A percentile compares a stretch with the other conserved stretches of the same genome.
Evolutionary conservation across 92 coral and sea anemone species (phyloP).

Genomic region (Palythoa heliodiscus): DNA sequence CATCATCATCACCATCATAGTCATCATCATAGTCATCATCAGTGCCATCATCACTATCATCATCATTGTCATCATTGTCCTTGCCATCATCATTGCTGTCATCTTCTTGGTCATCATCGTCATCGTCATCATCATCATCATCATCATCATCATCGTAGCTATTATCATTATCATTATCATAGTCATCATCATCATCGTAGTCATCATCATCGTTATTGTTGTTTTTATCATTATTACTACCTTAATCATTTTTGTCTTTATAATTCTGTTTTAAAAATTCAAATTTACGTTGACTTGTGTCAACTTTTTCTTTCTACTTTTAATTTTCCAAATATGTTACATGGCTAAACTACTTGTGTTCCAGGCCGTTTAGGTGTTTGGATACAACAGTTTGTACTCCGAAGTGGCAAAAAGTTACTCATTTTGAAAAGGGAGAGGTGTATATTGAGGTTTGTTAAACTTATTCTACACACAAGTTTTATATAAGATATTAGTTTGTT

Average conservation of each 20-base stretch:
- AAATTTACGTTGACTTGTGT: not conserved
- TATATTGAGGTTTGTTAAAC: conserved; percentile 60
- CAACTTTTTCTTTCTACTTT: not conserved
- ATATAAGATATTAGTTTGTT: no score
- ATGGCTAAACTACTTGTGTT: not conserved
- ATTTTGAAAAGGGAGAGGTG: conserved; percentile 85
- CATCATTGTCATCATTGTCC: no score
- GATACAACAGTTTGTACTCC: conserved; percentile 75
- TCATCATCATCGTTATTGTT: not conserved
- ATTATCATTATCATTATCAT: not conserved
- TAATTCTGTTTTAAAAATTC: not conserved
- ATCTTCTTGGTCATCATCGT: no score
- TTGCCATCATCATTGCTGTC: no score
- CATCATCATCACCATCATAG: no score
- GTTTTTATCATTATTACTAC: not conserved
- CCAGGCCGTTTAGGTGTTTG: conserved; percentile 83
- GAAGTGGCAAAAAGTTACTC: conserved; percentile 88
- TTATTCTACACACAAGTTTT: not conserved
- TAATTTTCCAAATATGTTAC: not conserved
- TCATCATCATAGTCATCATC: no score
- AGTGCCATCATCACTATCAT: no score
- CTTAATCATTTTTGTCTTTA: not conserved
- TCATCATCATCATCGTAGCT: no score
- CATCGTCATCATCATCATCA: no score
- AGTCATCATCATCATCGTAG: no score